phyloP scores from a whole-genome alignment of 2,797 vertebrate genomes.

The Octomys mimax region DNA sequence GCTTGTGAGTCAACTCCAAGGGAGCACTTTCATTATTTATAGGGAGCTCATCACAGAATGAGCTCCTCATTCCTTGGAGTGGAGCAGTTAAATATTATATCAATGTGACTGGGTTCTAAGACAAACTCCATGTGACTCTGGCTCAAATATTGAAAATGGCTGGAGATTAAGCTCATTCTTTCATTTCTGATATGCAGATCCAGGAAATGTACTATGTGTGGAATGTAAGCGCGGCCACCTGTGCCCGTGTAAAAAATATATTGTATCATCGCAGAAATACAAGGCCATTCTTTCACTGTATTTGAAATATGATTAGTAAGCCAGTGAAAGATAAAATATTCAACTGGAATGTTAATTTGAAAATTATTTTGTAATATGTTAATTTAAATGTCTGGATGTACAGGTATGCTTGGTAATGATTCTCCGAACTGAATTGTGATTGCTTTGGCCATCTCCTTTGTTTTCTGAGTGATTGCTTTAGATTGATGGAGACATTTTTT shows the following conservation, averaged over 20 bases:
- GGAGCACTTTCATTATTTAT: slow-evolving; percentile 45
- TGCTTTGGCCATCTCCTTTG: not conserved
- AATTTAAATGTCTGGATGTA: slow-evolving; percentile 12
- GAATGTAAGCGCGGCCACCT: slow-evolving; percentile 61
- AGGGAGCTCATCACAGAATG: slow-evolving; percentile 35
- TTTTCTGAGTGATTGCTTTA: slow-evolving; percentile 24
- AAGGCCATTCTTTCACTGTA: not conserved
- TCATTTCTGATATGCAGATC: slow-evolving; percentile 70
- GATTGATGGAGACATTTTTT: not conserved
- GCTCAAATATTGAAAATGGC: slow-evolving; percentile 57
- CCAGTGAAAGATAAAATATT: not conserved
- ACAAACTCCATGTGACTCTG: slow-evolving; percentile 60
- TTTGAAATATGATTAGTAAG: slow-evolving; percentile 59
- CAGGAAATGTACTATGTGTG: slow-evolving; percentile 63
- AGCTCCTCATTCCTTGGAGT: not conserved
- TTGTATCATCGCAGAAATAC: slow-evolving; percentile 21
- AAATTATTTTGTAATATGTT: slow-evolving; percentile 26
- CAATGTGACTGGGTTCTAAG: slow-evolving; percentile 28
- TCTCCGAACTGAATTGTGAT: slow-evolving; percentile 9
- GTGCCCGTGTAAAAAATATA: slow-evolving; percentile 52
- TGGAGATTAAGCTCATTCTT: slow-evolving; percentile 71
- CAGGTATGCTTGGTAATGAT: not conserved
- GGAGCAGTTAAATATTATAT: slow-evolving; percentile 45
- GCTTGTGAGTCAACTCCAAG: not conserved
- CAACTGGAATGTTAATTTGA: not conserved